These are phyloP conservation scores for Eleutherodactylus coqui DNA, from an alignment of 2,797 vertebrate genomes.

Conservation along the genomic window DNA sequence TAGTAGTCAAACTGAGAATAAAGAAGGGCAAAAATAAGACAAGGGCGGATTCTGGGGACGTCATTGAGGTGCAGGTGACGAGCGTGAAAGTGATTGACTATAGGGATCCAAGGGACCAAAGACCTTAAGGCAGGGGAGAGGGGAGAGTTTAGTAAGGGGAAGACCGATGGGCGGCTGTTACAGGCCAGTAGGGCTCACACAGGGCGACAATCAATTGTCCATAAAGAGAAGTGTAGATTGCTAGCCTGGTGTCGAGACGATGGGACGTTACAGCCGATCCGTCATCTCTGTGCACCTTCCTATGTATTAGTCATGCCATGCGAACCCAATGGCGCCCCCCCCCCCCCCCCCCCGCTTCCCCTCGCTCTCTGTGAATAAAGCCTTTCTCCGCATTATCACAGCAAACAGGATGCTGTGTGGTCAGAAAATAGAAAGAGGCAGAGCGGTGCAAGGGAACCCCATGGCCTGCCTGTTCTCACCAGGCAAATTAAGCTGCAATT, in stretches of 20 bases:
- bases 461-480: conserved; percentile 44
- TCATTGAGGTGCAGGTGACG: too few relatives aligned
- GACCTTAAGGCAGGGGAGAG: too few relatives aligned
- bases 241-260: neutral
- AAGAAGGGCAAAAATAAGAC: too few relatives aligned
- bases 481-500: conserved; percentile 32
- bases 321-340: neutral
- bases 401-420: conserved; percentile 62
- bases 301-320: conserved; percentile 35
- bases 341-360: conserved; percentile 38
- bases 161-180: too few relatives aligned
- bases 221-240: neutral
- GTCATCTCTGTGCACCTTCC: conserved; percentile 16
- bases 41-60: too few relatives aligned
- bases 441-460: conserved; percentile 56
- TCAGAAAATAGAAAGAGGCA: conserved; percentile 57
- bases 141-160: too few relatives aligned
- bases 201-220: too few relatives aligned
- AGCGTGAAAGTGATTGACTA: too few relatives aligned
- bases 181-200: too few relatives aligned
- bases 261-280: neutral
- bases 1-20: too few relatives aligned
- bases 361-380: conserved; percentile 54
- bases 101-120: too few relatives aligned
- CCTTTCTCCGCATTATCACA: conserved; percentile 58